Percentiles rank a stretch among this genome's conserved stretches.
Evolutionary conservation across 92 coral and sea anemone genomes (phyloP).

Genomic region (Siderastrea siderea): DNA sequence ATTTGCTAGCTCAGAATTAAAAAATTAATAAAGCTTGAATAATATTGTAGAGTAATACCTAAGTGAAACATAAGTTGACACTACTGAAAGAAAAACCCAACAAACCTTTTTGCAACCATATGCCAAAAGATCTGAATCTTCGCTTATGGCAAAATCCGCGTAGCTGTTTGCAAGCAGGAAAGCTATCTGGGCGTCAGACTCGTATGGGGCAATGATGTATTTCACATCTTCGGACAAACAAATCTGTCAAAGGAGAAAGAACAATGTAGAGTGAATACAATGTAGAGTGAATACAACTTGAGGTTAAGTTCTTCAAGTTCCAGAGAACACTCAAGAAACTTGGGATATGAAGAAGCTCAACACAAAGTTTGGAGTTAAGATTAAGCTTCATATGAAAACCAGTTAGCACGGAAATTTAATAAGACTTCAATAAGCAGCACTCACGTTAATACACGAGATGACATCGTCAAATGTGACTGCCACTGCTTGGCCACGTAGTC

Average conservation of each 20-base stretch:
- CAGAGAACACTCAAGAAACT: neutral
- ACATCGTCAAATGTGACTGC: slow-evolving; percentile 57
- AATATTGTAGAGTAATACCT: too few relatives aligned
- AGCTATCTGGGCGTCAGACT: slow-evolving; percentile 66
- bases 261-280: too few relatives aligned
- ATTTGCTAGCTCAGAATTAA: too few relatives aligned
- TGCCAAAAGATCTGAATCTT: slow-evolving; percentile 71
- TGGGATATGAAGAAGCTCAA: too few relatives aligned
- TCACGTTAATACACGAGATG: slow-evolving; percentile 46
- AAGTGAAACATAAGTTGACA: too few relatives aligned
- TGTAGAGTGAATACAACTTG: neutral
- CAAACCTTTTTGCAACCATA: slow-evolving; percentile 69
- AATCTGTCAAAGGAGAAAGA: neutral
- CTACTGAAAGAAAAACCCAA: too few relatives aligned
- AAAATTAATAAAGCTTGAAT: too few relatives aligned
- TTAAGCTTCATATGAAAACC: too few relatives aligned
- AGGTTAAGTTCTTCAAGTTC: neutral
- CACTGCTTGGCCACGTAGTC: slow-evolving; percentile 60
- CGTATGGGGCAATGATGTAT: slow-evolving; percentile 58
- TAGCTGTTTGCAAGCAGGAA: slow-evolving; percentile 43
- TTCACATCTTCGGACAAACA: slow-evolving; percentile 4
- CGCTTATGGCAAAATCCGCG: slow-evolving; percentile 68
- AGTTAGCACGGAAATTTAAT: too few relatives aligned
- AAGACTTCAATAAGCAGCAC: neutral
- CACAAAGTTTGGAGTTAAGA: too few relatives aligned